Evolutionary conservation across 1,140 invertebrate species (phyloP), one percentile per base, ranked within the genome.

Genomic region (Cyclargus thomasi): DNA sequence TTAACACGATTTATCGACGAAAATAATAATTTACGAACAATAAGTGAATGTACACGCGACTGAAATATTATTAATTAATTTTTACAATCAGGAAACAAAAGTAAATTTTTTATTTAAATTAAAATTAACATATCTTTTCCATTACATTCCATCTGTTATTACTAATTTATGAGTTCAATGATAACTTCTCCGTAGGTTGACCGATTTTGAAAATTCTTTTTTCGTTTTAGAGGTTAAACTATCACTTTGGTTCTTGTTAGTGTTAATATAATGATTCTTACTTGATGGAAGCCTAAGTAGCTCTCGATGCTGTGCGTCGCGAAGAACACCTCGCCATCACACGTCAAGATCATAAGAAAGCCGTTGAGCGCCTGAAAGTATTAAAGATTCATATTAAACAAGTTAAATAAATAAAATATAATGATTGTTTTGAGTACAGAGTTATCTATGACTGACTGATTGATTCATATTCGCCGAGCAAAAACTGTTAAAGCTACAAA

Each of bases 201-300:
- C 14, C 39, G 29, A 29, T 29, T 29, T 29, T 47, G 10, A 47
- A 11, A 14, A 47, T 16, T 47, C 39, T 11, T 47, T 47, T 47
- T 16, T 47, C 10, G 2, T 47, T 14, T 14, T 47, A 47, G 6
- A 14, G 14, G 14, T 47, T 47, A 2, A 14, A 3, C 2, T 5
- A 7, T 8, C 29, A 0, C 5, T 29, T 29, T 29, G 2, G 29
- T 29, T 8, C 29, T 11, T 47, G 0, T 47, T 16, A 47, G 10
- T 47, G 14, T 47, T 47, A 62, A 66, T 20, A 57, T 63, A 57
- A 29, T 66, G 11, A 39, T 55, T 72, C 76, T 93, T 93, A 99
- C 98, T 96, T 99, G 99, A 94, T 99, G 98, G 94, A 99, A 99
- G 83, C 99, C 99, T 77, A 99, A 94, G 93, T 99, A 99, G 90